These are phyloP conservation scores for Agonopterix heracliana DNA, from an alignment of 2,888 invertebrate species.

Conservation along the genomic window DNA sequence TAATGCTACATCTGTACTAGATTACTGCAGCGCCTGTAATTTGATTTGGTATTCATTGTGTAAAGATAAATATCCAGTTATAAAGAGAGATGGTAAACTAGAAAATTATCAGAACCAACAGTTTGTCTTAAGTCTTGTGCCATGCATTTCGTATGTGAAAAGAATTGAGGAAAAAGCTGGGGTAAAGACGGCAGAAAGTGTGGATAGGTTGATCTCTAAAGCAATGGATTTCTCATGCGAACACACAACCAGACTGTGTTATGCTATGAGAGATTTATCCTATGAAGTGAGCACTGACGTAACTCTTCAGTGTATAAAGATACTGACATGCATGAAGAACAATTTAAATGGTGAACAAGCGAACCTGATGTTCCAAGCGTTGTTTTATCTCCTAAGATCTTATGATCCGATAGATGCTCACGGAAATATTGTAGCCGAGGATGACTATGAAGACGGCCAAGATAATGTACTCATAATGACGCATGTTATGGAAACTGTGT, in stretches of 20 bases:
- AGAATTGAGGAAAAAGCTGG: slow-evolving; percentile 17
- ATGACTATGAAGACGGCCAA: slow-evolving; percentile 5
- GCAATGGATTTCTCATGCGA: slow-evolving; percentile 79
- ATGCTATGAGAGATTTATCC: slow-evolving; percentile 74
- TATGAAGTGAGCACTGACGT: slow-evolving; percentile 53
- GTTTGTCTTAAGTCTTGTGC: slow-evolving; percentile 78
- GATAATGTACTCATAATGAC: slow-evolving; percentile 71
- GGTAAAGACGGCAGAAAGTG: slow-evolving; percentile 55
- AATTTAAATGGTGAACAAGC: slow-evolving; percentile 78
- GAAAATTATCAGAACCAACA: slow-evolving; percentile 75
- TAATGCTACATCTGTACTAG: slow-evolving; percentile 37
- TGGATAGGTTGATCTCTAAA: slow-evolving; percentile 77
- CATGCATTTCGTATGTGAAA: slow-evolving; percentile 66
- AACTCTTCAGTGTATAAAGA: slow-evolving; percentile 72
- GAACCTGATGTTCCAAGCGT: slow-evolving; percentile 77
- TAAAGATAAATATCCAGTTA: slow-evolving; percentile 29
- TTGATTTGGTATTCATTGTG: slow-evolving; percentile 44
- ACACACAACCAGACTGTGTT: slow-evolving; percentile 77
- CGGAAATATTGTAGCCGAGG: slow-evolving; percentile 19
- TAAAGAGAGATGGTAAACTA: slow-evolving; percentile 17
- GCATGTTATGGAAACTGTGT: slow-evolving; percentile 80
- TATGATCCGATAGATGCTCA: slow-evolving; percentile 48
- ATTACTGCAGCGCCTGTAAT: slow-evolving; percentile 50
- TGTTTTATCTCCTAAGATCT: slow-evolving; percentile 78
- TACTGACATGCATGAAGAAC: slow-evolving; percentile 74